phyloP scores from a whole-genome alignment of 2,797 vertebrate species.

The Sitta carolinensis region DNA sequence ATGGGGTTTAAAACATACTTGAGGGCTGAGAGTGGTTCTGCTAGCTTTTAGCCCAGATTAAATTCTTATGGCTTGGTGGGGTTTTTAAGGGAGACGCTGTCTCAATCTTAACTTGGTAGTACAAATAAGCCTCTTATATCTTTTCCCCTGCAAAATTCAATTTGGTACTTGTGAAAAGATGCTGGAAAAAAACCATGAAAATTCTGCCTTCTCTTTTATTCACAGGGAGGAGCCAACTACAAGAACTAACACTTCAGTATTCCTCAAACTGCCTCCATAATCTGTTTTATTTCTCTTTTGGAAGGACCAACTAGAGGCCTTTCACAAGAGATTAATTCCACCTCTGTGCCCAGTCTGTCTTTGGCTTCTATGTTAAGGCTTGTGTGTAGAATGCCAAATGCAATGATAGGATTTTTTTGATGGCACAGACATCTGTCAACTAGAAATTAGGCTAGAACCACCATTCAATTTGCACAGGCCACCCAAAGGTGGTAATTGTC shows the following conservation, averaged over 20 bases:
- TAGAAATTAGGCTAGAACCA: constrained; percentile 14
- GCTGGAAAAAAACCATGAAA: not conserved
- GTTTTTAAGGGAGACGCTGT: not conserved
- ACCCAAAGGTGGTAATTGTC: constrained; percentile 24
- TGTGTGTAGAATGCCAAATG: constrained; percentile 37
- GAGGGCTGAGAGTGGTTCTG: not conserved
- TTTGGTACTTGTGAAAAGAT: constrained; percentile 23
- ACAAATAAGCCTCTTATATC: not conserved
- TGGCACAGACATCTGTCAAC: constrained; percentile 24
- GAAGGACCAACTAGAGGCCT: not conserved
- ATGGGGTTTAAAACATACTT: constrained; percentile 34
- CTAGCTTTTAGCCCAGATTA: constrained; percentile 29
- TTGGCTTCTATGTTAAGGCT: not conserved
- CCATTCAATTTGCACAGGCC: not conserved
- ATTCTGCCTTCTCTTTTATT: not conserved
- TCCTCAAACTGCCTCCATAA: not conserved
- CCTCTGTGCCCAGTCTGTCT: constrained; percentile 21
- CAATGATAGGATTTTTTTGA: constrained; percentile 18
- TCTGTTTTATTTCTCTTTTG: constrained; percentile 34
- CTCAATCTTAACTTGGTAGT: not conserved
- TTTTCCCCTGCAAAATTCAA: not conserved
- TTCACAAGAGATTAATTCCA: constrained; percentile 49
- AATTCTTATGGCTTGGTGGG: constrained; percentile 33
- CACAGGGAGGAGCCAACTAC: not conserved
- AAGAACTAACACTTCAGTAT: not conserved